Evolutionary conservation across 2,888 invertebrate genomes (phyloP), one percentile per base, ranked within the genome.

Genomic region (Allacma fusca): DNA sequence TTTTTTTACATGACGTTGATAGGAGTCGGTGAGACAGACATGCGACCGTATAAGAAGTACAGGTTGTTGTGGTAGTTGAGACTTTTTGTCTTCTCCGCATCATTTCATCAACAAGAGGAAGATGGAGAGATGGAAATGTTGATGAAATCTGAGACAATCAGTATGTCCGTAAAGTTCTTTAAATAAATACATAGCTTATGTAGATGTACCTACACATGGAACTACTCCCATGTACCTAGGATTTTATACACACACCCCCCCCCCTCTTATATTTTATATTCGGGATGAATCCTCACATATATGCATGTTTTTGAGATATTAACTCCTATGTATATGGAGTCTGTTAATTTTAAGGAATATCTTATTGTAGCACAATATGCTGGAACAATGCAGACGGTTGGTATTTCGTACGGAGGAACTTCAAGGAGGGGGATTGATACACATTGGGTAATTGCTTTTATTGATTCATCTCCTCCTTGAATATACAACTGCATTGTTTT

Each of bases 91-190:
- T 72, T 72, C 57, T 59, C 59, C 59, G 72, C 28, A 59, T 72
- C 72, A 59, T 72, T 72, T 72, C 72, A 72, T 72, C 72, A 59
- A 71, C 21, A n/a, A 62, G 62, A 62, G 62, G 23, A 26, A 24
- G 24, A 62, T 23, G 34, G 26, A 64, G 62, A 68, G 68, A 68
- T 68, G 68, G 23, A 62, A 34, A 26, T 28, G 50, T 29, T 73
- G 73, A 64, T 73, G 73, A 73, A 73, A 73, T 65, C 65, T 65
- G 73, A 73, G 73, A 73, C 73, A 73, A 43, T 73, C 40, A 64
- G 64, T n/a, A 19, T 50, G 19, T 12, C n/a, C 16, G 50, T 50
- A 50, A 16, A 19, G 50, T 50, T 50, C 50, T 50, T 50, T 50
- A 50, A 50, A 50, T 50, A 50, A 50, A 50, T 50, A 5, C 21